Evolutionary conservation across 2,888 invertebrate species (phyloP), one percentile per base, ranked within the genome.

Genomic region (Aelia acuminata): DNA sequence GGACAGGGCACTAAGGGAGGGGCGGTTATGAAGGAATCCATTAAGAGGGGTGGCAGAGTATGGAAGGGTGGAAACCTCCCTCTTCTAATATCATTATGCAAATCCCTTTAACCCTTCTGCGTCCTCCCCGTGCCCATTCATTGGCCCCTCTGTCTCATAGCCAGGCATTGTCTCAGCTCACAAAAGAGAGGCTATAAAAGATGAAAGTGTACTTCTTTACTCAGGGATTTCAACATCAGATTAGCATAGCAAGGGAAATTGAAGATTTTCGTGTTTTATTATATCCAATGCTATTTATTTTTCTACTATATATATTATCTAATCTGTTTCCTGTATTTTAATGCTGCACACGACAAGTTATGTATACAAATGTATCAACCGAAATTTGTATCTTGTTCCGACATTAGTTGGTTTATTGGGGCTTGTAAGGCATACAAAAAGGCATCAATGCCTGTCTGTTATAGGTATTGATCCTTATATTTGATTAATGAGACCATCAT

Each of bases 71-170:
- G 43, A 35, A 53, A 39, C 85, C 85, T n/a, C 84, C n/a, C n/a
- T n/a, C n/a, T n/a, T 47, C 49, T 85, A 31, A 31, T 84, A 10
- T 13, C 57, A 85, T 85, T 85, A 85, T 85, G 85, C 85, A 85
- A 57, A 85, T 85, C 85, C 49, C 43, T 85, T 57, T 57, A 85
- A 85, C 85, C 85, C 85, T 85, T 85, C 85, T 13, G n/a, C 13
- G 50, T 57, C 50, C 85, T 85, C 85, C 57, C 85, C 5, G 31
- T 50, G 35, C 57, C 43, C 85, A 85, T 85, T 85, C 35, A n/a
- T 57, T 57, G 22, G 10, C 57, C 43, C 50, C 57, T n/a, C 43
- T n/a, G 10, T 11, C 22, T 43, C 80, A 8, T 80, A 80, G n/a
- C 43, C 43, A 20, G 4, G 35, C 80, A 43, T 80, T 80, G 80